Conservation (phyloP, 92 coral and sea anemone genomes). For the Porites evermanni region DNA sequence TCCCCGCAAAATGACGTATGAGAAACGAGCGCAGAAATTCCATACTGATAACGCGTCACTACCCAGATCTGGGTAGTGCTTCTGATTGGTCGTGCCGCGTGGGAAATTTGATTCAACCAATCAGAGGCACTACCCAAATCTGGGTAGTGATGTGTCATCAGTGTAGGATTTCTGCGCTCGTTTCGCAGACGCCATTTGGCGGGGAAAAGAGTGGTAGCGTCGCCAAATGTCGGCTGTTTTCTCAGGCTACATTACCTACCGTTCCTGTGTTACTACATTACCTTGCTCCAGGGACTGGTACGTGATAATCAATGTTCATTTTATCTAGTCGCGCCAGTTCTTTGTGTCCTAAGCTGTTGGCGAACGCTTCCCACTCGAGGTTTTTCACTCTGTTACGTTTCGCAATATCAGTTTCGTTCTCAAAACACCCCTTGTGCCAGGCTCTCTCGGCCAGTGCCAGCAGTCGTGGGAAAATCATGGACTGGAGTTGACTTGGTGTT, state of each 20-base stretch:
- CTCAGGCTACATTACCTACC: background rate
- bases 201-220: too few species aligned
- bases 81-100: too few species aligned
- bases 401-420: slow-evolving; percentile 67
- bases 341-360: slow-evolving; percentile 87
- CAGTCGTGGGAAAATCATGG: slow-evolving; percentile 92
- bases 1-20: too few species aligned
- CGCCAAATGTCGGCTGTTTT: background rate
- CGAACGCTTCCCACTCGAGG: slow-evolving; percentile 91
- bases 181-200: too few species aligned
- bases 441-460: slow-evolving; percentile 97
- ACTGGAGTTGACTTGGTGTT: slow-evolving; percentile 90
- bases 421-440: slow-evolving; percentile 96
- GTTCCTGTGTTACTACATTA: background rate
- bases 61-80: too few species aligned
- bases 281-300: slow-evolving; percentile 92
- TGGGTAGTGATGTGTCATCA: too few species aligned
- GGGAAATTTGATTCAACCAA: too few species aligned
- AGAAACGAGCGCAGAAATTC: too few species aligned
- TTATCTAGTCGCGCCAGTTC: slow-evolving; percentile 87
- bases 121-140: too few species aligned
- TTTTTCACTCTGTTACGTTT: slow-evolving; percentile 54
- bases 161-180: too few species aligned
- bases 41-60: too few species aligned
- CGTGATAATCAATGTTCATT: slow-evolving; percentile 84